Evolutionary conservation across 2,113 vertebrate genomes (phyloP), one percentile per base, ranked within the genome.

Genomic region (Dicerorhinus sumatrensis): DNA sequence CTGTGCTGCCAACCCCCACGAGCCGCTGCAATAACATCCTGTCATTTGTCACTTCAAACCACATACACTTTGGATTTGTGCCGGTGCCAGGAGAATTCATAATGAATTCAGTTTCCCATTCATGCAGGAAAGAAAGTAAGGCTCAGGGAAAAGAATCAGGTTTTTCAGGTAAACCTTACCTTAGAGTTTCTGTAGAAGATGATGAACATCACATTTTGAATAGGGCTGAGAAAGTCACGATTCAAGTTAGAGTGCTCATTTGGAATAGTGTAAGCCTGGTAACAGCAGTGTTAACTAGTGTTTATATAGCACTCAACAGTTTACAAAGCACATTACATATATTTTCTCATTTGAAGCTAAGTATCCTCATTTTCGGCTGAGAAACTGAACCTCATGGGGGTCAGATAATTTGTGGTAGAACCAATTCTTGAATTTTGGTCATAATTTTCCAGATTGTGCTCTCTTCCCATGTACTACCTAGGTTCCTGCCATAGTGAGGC

Each of bases 31-130:
- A 42, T 54, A 46, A 60, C 76, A 80, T 87, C 75, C 36, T 76
- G 48, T 90, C 92, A 72, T 95, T 95, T 92, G 84, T 94, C 94
- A 89, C 81, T 96, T 96, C 82, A 95, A 95, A 90, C 25, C 46
- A 54, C 75, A 83, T 85, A 82, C 54, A 69, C 87, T 90, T 58
- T 39, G 31, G 39, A 62, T 97, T 62, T 90, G 80, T 70, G 58
- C 83, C 72, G 18, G 36, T 96, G 96, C 87, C 79, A 79, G 51
- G 42, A 39, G 83, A 94, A 97, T 97, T 95, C 58, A 70, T 82
- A 94, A 83, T 72, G 51, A 97, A 92, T 87, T 77, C 82, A 93
- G 58, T 84, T 92, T 92, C 83, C 63, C 87, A 95, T 94, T 94
- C 94, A 92, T 80, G 80, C 16, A 69, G 67, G 77, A 93, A 96